These are phyloP conservation scores for Tichodroma muraria DNA, from an alignment of 2,113 vertebrate genomes.

Conservation along the genomic window DNA sequence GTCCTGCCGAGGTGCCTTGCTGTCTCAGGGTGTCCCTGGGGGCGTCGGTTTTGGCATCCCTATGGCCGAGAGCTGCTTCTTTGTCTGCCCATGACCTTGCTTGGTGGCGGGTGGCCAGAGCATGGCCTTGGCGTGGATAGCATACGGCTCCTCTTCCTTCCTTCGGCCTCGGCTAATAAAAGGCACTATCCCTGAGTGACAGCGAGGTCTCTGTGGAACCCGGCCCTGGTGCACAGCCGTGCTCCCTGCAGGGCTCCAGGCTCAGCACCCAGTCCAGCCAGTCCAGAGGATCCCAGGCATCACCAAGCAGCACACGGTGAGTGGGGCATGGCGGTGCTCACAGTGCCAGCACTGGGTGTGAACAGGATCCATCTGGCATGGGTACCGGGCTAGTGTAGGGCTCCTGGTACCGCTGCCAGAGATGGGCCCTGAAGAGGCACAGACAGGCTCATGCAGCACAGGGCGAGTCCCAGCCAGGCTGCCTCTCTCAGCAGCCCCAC, in stretches of 20 bases:
- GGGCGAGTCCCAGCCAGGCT: background rate
- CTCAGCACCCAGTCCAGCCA: fast-evolving
- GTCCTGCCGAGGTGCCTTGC: background rate
- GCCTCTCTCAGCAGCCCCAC: background rate
- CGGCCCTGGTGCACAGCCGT: fast-evolving
- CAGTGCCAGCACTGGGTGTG: background rate
- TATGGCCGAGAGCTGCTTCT: background rate
- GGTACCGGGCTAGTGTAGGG: fast-evolving
- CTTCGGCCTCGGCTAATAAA: background rate
- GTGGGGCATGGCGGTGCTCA: background rate
- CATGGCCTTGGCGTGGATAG: background rate
- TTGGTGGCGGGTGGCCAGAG: background rate
- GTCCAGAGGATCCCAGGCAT: background rate
- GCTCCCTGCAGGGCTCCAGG: background rate
- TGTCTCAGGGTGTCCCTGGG: background rate
- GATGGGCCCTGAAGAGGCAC: background rate
- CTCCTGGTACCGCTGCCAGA: fast-evolving
- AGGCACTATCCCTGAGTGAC: background rate
- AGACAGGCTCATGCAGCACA: fast-evolving
- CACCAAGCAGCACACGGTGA: background rate
- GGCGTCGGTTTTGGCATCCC: background rate
- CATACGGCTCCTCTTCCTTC: constrained; percentile 3
- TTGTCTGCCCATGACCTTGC: background rate
- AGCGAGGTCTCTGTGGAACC: background rate
- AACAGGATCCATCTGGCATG: background rate